These are phyloP conservation scores for Baryphthengus martii DNA, from an alignment of 2,113 vertebrate genomes.

Conservation along the genomic window DNA sequence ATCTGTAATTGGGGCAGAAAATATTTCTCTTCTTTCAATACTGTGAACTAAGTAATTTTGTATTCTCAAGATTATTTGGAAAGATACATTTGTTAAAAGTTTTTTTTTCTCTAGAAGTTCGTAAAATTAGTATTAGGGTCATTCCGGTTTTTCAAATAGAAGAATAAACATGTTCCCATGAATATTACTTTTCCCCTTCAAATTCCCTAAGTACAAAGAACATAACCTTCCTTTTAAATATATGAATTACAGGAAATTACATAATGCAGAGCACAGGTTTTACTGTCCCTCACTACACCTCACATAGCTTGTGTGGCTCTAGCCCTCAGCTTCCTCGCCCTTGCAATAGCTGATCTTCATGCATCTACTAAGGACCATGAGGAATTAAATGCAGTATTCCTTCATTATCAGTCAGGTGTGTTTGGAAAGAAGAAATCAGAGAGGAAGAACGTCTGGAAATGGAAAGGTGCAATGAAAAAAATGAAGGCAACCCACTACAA, in stretches of 20 bases:
- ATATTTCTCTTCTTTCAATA: background rate
- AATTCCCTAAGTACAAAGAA: background rate
- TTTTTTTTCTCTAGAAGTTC: background rate
- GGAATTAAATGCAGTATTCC: background rate
- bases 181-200: background rate
- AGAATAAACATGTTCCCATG: background rate
- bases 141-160: background rate
- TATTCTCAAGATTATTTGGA: background rate
- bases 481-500: background rate
- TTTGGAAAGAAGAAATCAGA: background rate
- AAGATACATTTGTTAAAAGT: background rate
- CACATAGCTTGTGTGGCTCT: background rate
- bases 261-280: background rate
- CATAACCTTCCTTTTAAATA: background rate
- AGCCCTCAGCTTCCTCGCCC: too few relatives aligned
- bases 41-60: background rate
- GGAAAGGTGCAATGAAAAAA: background rate
- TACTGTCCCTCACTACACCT: background rate
- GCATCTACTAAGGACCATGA: background rate
- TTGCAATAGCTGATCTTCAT: background rate
- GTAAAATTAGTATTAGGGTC: background rate
- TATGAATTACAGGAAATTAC: background rate
- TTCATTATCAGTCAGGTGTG: background rate
- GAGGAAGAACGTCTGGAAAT: background rate
- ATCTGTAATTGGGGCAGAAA: background rate